These are phyloP conservation scores for Psittacara wagleri DNA, from an alignment of 2,113 vertebrate species.

Conservation along the genomic window DNA sequence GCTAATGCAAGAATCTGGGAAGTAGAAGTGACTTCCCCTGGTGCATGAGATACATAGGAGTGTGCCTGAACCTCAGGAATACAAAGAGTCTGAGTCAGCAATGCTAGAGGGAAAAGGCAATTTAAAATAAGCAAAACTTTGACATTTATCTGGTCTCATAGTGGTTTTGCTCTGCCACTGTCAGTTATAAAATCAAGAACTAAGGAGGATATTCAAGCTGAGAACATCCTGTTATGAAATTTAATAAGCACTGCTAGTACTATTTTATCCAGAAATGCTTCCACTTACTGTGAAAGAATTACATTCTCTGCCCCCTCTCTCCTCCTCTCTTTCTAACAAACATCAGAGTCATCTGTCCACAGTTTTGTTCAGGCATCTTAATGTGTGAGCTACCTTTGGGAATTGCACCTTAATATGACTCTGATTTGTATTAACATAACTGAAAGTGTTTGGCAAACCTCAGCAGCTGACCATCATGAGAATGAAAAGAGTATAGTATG, in stretches of 20 bases:
- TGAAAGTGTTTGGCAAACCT: neutral
- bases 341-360: neutral
- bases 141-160: neutral
- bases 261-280: slow-evolving; percentile 27
- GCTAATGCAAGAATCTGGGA: neutral
- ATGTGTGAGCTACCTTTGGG: neutral
- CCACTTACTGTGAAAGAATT: slow-evolving; percentile 30
- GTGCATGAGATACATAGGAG: neutral
- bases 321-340: neutral
- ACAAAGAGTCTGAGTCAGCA: neutral
- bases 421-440: neutral
- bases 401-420: slow-evolving; percentile 10
- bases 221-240: slow-evolving; percentile 42
- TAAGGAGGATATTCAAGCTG: slow-evolving; percentile 7
- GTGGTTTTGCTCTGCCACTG: slow-evolving; percentile 1
- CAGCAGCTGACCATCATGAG: neutral
- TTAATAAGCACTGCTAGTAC: slow-evolving; percentile 25
- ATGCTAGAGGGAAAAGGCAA: neutral
- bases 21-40: neutral
- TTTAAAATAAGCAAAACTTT: slow-evolving; percentile 19
- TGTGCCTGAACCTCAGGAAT: neutral
- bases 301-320: neutral
- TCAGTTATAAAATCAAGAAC: slow-evolving; percentile 26
- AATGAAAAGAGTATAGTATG: neutral
- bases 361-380: neutral